Evolutionary conservation across 1,140 invertebrate species (phyloP).

Genomic region (Ganaspis sp.): DNA sequence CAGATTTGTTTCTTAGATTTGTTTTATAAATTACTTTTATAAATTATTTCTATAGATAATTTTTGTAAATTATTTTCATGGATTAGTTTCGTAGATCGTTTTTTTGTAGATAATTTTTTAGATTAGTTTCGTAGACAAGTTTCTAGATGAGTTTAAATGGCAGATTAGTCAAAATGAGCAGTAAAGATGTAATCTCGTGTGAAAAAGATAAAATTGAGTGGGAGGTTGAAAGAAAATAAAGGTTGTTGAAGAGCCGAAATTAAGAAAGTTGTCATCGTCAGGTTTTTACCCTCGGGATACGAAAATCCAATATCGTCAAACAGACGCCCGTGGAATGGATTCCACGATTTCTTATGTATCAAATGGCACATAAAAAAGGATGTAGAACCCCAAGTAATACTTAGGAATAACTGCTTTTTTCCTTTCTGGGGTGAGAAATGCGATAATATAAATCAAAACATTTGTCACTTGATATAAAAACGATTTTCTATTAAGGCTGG

Average conservation of each 20-base stretch:
- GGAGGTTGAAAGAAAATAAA: slow-evolving; percentile 39
- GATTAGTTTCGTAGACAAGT: too few relatives aligned
- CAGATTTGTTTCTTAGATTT: too few relatives aligned
- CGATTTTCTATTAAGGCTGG: not conserved
- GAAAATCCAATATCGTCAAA: slow-evolving; percentile 46
- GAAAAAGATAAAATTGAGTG: not conserved
- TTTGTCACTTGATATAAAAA: not conserved
- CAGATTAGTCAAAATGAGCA: not conserved
- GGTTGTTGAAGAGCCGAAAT: slow-evolving; percentile 44
- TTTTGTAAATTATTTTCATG: too few relatives aligned
- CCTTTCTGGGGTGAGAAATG: not conserved
- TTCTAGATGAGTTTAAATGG: too few relatives aligned
- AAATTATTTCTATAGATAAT: too few relatives aligned
- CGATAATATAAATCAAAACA: not conserved
- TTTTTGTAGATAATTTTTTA: too few relatives aligned
- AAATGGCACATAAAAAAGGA: slow-evolving; percentile 6
- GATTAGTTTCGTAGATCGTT: too few relatives aligned
- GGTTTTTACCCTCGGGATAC: slow-evolving; percentile 19
- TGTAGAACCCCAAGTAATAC: slow-evolving; percentile 15
- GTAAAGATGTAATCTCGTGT: not conserved
- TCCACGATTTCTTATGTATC: slow-evolving; percentile 4
- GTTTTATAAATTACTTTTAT: not conserved
- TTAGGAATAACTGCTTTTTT: not conserved
- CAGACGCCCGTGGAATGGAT: slow-evolving; percentile 1
- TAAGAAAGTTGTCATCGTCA: slow-evolving; percentile 51